A percentile compares a stretch with the other conserved stretches of the same genome.
Evolutionary conservation across 2,113 vertebrate genomes (phyloP).

Genomic region (Hassar affinis): DNA sequence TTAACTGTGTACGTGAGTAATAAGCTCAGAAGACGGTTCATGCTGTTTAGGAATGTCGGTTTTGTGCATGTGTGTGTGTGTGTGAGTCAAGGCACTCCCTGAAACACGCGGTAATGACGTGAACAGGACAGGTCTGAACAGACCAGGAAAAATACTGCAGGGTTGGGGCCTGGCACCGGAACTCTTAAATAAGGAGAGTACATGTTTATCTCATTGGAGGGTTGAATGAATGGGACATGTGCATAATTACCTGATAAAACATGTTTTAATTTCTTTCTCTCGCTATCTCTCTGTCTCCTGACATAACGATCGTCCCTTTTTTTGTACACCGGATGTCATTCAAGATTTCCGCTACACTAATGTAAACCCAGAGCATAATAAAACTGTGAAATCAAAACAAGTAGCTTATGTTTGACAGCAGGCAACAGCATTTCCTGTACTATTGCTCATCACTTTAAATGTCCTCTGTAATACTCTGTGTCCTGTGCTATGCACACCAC

Average conservation of each 20-base stretch:
- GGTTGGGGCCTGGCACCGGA: conserved; percentile 60
- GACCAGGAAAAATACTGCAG: conserved; percentile 59
- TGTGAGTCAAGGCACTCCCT: conserved; percentile 73
- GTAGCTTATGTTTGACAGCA: neutral
- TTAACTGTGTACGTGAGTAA: conserved; percentile 51
- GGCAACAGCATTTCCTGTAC: conserved; percentile 25
- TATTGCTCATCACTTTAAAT: conserved; percentile 31
- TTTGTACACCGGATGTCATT: neutral
- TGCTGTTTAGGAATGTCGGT: conserved; percentile 65
- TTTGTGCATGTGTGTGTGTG: conserved; percentile 27
- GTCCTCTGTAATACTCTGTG: neutral
- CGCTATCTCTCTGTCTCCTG: neutral
- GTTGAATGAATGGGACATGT: neutral
- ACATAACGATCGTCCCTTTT: neutral
- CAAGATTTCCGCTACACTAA: neutral
- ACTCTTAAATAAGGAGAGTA: conserved; percentile 56
- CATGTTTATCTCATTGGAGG: neutral
- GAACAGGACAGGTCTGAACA: conserved; percentile 65
- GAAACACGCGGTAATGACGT: conserved; percentile 65
- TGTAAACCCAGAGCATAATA: neutral
- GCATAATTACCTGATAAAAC: neutral
- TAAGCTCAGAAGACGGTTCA: conserved; percentile 59
- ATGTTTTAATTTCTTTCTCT: neutral
- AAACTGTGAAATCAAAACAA: neutral
- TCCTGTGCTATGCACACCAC: conserved; percentile 14